Base-by-base conservation (phyloP, 2,113 vertebrate genomes). In the Himantopus leucocephalus region DNA sequence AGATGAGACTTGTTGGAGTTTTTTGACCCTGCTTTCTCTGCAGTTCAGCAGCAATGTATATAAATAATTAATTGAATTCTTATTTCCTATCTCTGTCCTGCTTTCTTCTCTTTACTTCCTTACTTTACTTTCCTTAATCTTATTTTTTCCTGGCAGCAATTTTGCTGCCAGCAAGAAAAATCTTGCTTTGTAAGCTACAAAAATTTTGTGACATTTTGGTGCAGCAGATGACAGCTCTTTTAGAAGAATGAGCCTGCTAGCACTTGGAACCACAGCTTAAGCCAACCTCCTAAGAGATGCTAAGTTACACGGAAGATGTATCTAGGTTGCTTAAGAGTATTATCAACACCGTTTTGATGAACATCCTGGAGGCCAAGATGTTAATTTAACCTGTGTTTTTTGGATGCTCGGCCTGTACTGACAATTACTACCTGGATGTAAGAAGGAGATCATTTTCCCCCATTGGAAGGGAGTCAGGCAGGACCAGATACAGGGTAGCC, bases 221-320 rank as follows among this genome's bases (percentile, higher is more conserved):
- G 5, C 19, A 39, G 43, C 45, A 45, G 24, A 24, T 71, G 50
- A 73, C 0, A 3, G 35, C 45, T 72, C 8, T 41, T 85, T 10
- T 14, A 30, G 79, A 68, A 75, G 73, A 85, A 60, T 0, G 1
- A 76, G 9, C 12, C 2, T 30, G 34, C 41, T 45, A 39, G 19
- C 35, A 16, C 37, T 85, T 84, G 14, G 30, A 83, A 58, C 17
- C 4, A 4, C 39, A 34, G 5, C 83, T 89, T 77, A 50, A 77
- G 56, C 43, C 79, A 52, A 60, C 23, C 12, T 76, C 52, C 30
- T 11, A 17, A 73, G 39, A 64, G 15, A 29, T 47, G 24, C 14
- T 12, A 30, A 14, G 14, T 73, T 85, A 68, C 16, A 10, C 48
- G 43, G 2, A 1, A 35, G 20, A 47, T 0, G 0, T 30, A 55